Evolutionary conservation across 2,797 vertebrate genomes (phyloP).

Genomic region (Chelidonichthys spinosus): DNA sequence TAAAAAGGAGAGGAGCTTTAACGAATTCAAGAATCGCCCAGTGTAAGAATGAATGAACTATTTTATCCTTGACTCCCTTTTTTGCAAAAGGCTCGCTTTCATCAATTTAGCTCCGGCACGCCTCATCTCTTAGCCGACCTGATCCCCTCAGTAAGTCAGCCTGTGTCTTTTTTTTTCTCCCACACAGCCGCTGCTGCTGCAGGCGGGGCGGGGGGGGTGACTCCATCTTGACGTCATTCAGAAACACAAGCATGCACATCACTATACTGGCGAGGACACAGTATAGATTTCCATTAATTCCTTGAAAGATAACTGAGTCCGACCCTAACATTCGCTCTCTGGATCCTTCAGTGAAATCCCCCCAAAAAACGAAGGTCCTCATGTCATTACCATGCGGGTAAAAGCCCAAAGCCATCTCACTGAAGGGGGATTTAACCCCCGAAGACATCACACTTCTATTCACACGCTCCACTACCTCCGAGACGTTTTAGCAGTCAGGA

Average conservation of each 20-base stretch:
- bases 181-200: constrained; percentile 58
- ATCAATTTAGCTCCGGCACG: constrained; percentile 47
- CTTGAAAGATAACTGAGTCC: constrained; percentile 26
- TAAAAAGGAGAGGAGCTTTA: constrained; percentile 11
- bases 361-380: constrained; percentile 20
- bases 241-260: constrained; percentile 31
- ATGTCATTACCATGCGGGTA: constrained; percentile 37
- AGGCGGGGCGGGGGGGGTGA: constrained; percentile 51
- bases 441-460: constrained; percentile 45
- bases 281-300: constrained; percentile 53
- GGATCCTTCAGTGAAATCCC: constrained; percentile 26
- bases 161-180: constrained; percentile 53
- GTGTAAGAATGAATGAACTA: constrained; percentile 20
- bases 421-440: constrained; percentile 48
- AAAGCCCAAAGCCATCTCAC: constrained; percentile 46
- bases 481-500: constrained; percentile 36
- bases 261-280: constrained; percentile 32
- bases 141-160: constrained; percentile 62
- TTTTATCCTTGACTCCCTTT: constrained; percentile 46
- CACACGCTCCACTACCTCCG: constrained; percentile 34
- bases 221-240: constrained; percentile 60
- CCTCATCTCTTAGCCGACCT: constrained; percentile 56
- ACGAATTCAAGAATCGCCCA: constrained; percentile 9
- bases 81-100: constrained; percentile 37
- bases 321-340: neutral